A percentile compares a stretch with the other conserved stretches of the same genome.
phyloP scores from a whole-genome alignment of 2,797 vertebrate species.

The Cheirogaleus major region DNA sequence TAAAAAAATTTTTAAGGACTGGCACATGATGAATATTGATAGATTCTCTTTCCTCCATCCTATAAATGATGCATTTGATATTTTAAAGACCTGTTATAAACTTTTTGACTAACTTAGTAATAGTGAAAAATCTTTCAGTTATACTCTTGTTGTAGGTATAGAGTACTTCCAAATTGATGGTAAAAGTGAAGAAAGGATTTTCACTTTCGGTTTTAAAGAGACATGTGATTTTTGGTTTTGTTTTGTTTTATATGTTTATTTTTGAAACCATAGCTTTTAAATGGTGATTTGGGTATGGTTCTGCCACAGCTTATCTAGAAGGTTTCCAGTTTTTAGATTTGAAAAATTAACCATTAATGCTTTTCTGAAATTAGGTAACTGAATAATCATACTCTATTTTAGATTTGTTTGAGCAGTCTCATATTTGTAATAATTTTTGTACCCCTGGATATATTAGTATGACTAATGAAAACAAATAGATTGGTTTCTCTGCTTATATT shows the following conservation, averaged over 20 bases:
- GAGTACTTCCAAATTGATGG: neutral
- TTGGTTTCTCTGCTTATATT: neutral
- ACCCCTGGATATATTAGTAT: neutral
- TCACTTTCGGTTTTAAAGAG: neutral
- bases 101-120: neutral
- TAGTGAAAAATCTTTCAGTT: neutral
- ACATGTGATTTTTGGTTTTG: neutral
- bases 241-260: neutral
- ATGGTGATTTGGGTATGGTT: neutral
- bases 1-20: neutral
- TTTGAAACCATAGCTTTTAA: neutral
- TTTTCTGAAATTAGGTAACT: neutral
- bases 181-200: neutral
- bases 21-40: neutral
- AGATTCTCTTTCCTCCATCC: neutral
- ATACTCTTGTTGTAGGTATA: neutral
- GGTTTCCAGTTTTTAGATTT: neutral
- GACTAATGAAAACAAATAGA: slow-evolving; percentile 19
- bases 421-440: neutral
- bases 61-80: neutral
- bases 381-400: neutral
- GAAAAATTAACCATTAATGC: neutral
- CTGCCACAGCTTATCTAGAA: neutral
- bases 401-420: neutral
- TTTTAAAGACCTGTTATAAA: neutral